Evolutionary conservation across 37 sponge, comb jelly and placozoan genomes (phyloP).

Genomic region (Ianthella basta): DNA sequence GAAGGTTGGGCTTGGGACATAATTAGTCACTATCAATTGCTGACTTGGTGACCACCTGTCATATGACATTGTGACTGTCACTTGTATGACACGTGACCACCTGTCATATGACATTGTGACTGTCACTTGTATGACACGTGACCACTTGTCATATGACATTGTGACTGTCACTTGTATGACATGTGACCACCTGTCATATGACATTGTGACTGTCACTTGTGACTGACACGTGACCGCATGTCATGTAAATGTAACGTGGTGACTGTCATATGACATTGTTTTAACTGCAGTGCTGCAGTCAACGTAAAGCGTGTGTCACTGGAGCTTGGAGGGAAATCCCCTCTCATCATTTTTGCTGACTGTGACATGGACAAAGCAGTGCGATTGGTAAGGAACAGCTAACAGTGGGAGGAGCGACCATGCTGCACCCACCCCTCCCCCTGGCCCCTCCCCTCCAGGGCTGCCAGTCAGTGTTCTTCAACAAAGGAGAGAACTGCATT

Average conservation of each 20-base stretch:
- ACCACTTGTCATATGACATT: background rate
- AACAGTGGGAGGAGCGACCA: background rate
- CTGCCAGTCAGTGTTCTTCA: conserved; percentile 86
- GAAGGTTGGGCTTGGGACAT: conserved; percentile 61
- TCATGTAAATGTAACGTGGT: background rate
- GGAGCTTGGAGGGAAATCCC: conserved; percentile 96
- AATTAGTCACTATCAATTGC: background rate
- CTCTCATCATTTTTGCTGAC: conserved; percentile 91
- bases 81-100: too few species aligned
- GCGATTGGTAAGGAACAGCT: conserved; percentile 56
- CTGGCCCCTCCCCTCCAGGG: conserved; percentile 50
- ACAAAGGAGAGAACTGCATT: conserved; percentile 98
- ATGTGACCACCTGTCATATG: too few species aligned
- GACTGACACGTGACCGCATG: too few species aligned
- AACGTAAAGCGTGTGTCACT: conserved; percentile 93
- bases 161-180: too few species aligned
- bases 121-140: too few species aligned
- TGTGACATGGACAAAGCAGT: conserved; percentile 91
- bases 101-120: too few species aligned
- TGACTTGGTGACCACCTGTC: background rate
- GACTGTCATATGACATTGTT: background rate
- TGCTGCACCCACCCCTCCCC: background rate
- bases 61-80: background rate
- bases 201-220: too few species aligned
- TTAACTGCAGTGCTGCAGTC: conserved; percentile 67